Evolutionary conservation across 1,140 invertebrate genomes (phyloP).

Genomic region (Bombus huntii): DNA sequence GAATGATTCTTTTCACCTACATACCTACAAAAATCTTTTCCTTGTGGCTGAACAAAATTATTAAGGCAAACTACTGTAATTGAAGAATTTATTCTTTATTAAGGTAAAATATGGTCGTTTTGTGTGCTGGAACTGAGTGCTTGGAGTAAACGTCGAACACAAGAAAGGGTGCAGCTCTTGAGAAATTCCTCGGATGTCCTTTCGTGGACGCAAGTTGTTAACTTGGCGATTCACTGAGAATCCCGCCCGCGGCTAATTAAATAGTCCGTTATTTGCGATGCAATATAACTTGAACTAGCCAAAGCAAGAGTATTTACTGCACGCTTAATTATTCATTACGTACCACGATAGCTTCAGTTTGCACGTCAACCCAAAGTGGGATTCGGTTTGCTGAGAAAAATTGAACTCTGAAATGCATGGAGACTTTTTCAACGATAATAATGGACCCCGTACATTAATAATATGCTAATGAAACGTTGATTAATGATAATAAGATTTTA

Average conservation of each 20-base stretch:
- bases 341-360: constrained; percentile 24
- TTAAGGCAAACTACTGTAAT: neutral
- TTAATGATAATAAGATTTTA: neutral
- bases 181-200: constrained; percentile 26
- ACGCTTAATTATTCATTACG: constrained; percentile 42
- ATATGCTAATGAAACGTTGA: neutral
- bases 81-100: too few species aligned
- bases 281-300: constrained; percentile 36
- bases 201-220: constrained; percentile 23
- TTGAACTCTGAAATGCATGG: too few species aligned
- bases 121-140: neutral
- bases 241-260: constrained; percentile 50
- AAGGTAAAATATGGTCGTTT: neutral
- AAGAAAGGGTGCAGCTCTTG: neutral
- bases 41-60: too few species aligned
- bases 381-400: constrained; percentile 3
- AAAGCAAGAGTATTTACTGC: constrained; percentile 41
- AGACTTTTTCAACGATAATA: neutral
- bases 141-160: neutral
- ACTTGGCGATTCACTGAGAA: constrained; percentile 30
- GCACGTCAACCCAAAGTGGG: constrained; percentile 5
- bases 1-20: too few species aligned
- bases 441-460: neutral
- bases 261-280: constrained; percentile 61
- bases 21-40: too few species aligned